phyloP scores from a whole-genome alignment of 1,140 invertebrate species.

The Geopemphigus sp. region DNA sequence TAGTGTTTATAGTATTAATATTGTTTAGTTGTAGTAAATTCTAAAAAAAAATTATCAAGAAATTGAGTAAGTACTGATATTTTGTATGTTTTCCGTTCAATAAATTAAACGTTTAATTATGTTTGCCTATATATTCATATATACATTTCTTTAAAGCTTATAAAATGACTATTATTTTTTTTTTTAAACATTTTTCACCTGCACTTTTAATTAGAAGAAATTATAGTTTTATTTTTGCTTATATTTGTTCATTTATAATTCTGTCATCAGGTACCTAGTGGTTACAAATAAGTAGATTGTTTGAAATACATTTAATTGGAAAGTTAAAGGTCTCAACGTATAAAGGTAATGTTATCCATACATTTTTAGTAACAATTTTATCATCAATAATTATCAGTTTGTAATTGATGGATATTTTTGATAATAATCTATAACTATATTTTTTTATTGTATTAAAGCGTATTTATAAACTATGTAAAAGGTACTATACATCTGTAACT shows the following conservation, averaged over 20 bases:
- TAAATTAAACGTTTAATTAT: too few relatives aligned
- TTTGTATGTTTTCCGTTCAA: too few relatives aligned
- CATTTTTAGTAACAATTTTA: neutral
- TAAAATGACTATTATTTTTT: neutral
- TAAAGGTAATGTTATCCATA: slow-evolving; percentile 30
- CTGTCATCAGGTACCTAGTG: slow-evolving; percentile 29
- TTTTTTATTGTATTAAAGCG: neutral
- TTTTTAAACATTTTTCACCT: neutral
- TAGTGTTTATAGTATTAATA: neutral
- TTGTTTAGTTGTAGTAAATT: too few relatives aligned
- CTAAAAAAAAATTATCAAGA: neutral
- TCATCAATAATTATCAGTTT: slow-evolving; percentile 1
- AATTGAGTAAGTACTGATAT: too few relatives aligned
- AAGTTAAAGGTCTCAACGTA: slow-evolving; percentile 3
- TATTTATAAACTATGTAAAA: too few relatives aligned
- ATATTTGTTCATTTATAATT: slow-evolving; percentile 36
- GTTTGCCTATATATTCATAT: too few relatives aligned
- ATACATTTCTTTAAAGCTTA: neutral
- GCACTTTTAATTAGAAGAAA: neutral
- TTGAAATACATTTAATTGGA: slow-evolving; percentile 25
- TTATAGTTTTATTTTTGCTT: neutral
- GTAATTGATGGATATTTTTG: slow-evolving; percentile 8
- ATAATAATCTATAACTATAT: neutral
- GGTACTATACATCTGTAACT: too few relatives aligned
- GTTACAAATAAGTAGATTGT: slow-evolving; percentile 23